Evolutionary conservation across 2,888 invertebrate species (phyloP), one percentile per base, ranked within the genome.

Genomic region (Halictus ligatus): DNA sequence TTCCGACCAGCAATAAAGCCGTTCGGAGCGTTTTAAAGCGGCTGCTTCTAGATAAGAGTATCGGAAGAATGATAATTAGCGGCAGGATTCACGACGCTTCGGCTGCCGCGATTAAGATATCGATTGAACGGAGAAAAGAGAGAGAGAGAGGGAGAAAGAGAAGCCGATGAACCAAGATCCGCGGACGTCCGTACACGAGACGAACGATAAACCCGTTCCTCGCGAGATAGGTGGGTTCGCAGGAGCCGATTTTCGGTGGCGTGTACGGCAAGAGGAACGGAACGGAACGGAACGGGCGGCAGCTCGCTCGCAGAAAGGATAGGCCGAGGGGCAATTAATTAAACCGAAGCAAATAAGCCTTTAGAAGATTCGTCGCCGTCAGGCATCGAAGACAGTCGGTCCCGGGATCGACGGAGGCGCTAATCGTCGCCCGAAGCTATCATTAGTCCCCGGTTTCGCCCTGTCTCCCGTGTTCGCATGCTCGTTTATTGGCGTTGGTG

Each of bases 311-410:
- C 72, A 29, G 79, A 67, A 78, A 85, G 90, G 85, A 87, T 84
- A 75, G 83, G 87, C 87, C 88, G 87, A 88, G 88, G 91, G 90
- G 88, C 89, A 89, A 93, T 93, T 94, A 94, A 95, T 95, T 95
- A 95, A 94, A 93, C 92, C 91, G 92, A 83, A 88, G 94, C 92
- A 94, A 95, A 95, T 93, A 95, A 93, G 92, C 91, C 92, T 90
- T 93, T 87, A 91, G 89, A 92, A 83, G 88, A 81, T 82, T 87
- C 83, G 77, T 90, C 86, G 91, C 91, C 88, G 87, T 73, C 73
- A 88, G 89, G 88, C 90, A 88, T 88, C 88, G 86, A 79, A 87
- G 88, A 88, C 87, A 88, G 87, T 90, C 88, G 87, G 89, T 89
- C 84, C 83, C 69, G 89, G 88, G 87, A 93, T 92, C 91, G 89